Evolutionary conservation across 2,797 vertebrate species (phyloP).

Genomic region (Notamacropus eugenii): DNA sequence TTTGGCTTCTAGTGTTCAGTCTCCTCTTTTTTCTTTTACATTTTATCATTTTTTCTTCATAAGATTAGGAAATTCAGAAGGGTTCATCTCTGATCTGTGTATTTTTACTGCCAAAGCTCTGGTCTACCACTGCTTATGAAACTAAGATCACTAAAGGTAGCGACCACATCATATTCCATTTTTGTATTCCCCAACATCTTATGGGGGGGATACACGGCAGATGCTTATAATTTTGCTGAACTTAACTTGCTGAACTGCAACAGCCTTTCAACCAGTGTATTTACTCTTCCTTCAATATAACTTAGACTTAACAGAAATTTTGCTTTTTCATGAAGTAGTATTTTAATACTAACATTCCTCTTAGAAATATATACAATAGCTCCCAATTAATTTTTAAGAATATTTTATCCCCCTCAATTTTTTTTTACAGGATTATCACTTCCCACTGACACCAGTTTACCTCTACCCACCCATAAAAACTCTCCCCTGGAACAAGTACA

Average conservation of each 20-base stretch:
- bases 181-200: not conserved
- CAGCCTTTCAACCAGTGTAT: not conserved
- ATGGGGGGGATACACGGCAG: not conserved
- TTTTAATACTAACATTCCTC: not conserved
- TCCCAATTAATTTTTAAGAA: not conserved
- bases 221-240: not conserved
- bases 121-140: not conserved
- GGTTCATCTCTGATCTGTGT: not conserved
- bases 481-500: not conserved
- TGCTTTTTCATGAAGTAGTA: not conserved
- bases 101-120: not conserved
- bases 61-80: not conserved
- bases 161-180: not conserved
- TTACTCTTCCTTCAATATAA: not conserved
- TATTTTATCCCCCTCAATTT: not conserved
- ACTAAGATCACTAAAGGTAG: not conserved
- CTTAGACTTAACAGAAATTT: not conserved
- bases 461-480: not conserved
- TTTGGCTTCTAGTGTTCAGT: not conserved
- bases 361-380: not conserved
- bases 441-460: not conserved
- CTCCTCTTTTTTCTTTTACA: not conserved
- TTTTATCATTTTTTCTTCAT: not conserved
- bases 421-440: not conserved
- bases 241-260: not conserved